Base-by-base conservation (phyloP, 1,140 invertebrate genomes). In the Galendromus occidentalis region DNA sequence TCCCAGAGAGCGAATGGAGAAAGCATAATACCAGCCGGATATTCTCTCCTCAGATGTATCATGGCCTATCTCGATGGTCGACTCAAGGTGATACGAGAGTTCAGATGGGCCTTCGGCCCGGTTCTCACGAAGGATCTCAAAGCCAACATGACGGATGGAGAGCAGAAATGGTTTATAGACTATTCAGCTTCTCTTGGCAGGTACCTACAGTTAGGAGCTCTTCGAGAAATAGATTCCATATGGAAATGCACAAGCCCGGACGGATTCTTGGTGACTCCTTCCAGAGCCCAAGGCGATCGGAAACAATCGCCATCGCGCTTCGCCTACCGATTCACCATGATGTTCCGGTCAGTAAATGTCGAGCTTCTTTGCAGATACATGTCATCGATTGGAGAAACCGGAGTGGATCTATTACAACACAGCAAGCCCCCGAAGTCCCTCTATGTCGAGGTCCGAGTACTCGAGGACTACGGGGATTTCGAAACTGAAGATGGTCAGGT, bases 51-150 rank as follows among this genome's bases (percentile, higher is more conserved):
- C 51, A 59, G 51, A 22, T 59, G 51, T 25, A 22, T 59, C 1
- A 25, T 59, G 14, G 51, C 51, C 1, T 59, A 41, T 22, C 51
- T 59, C 14, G 81, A 88, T 73, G 86, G 88, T 71, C 79, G 93
- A 70, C 77, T 94, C 73, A 80, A 81, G 68, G 82, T 84, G 71
- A 82, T 96, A 20, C 81, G 84, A 69, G 82, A 86, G 47, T 80
- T 94, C 74, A 78, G 92, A 63, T 96, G 92, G 92, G 86, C 93
- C 73, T 87, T 95, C 74, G 92, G 92, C 2, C 85, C 87, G 66
- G 84, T 93, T 42, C 74, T 97, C 65, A 91, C 92, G 2, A 72
- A 80, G 0, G 91, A 94, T 73, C 83, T 94, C 0, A 86, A 85
- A 73, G 78, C 82, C 33, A 84, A 87, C 69, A 76, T 96, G 18